A percentile compares a stretch with the other conserved stretches of the same genome.
Conservation (phyloP, 2,888 invertebrate species). For the Caenorhabditis parvicauda region DNA sequence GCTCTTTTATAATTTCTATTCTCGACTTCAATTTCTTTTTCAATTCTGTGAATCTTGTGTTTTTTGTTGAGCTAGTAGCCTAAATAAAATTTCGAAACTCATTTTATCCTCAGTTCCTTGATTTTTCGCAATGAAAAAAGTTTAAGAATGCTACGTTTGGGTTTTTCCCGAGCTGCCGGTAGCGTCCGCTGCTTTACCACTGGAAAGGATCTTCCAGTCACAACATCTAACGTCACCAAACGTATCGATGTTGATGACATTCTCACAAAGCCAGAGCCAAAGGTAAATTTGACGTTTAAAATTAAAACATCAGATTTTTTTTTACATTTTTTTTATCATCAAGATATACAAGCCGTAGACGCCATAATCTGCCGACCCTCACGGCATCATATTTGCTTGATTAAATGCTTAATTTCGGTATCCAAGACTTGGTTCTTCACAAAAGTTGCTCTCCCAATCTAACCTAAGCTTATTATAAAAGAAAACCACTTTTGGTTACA, state of each 20-base stretch:
- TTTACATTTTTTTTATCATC: background rate
- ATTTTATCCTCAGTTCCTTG: background rate
- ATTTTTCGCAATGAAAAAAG: background rate
- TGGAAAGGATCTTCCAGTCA: slow-evolving; percentile 40
- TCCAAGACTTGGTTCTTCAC: no score
- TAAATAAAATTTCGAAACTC: background rate
- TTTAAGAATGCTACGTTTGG: slow-evolving; percentile 33
- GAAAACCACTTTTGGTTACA: slow-evolving; percentile 1
- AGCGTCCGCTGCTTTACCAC: slow-evolving; percentile 13
- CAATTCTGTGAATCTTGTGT: background rate
- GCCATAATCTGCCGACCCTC: no score
- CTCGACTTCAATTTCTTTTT: background rate
- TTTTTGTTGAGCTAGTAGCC: background rate
- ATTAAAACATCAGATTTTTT: background rate
- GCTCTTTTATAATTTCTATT: slow-evolving; percentile 5
- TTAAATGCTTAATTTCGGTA: no score
- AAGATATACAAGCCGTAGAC: no score
- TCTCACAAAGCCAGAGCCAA: slow-evolving; percentile 33
- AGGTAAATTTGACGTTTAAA: slow-evolving; percentile 15
- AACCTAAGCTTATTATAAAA: background rate
- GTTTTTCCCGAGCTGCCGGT: slow-evolving; percentile 12
- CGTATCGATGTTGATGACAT: slow-evolving; percentile 47
- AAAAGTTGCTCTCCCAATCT: no score
- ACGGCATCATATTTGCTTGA: no score
- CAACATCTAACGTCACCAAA: slow-evolving; percentile 42